Evolutionary conservation across 2,888 invertebrate genomes (phyloP).

Genomic region (Chrysina gloriosa): DNA sequence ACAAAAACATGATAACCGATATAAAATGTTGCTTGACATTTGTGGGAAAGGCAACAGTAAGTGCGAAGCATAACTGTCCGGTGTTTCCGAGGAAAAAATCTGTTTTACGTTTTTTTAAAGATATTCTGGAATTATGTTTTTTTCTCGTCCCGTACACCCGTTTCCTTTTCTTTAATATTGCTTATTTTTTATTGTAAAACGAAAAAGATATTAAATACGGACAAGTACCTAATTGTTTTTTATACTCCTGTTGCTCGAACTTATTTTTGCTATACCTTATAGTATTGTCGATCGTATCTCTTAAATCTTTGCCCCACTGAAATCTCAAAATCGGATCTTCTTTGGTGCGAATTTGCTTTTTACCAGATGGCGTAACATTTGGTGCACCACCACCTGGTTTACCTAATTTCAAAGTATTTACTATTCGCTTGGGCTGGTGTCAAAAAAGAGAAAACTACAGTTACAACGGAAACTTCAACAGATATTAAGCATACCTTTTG

Average conservation of each 20-base stretch:
- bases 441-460: constrained; percentile 7
- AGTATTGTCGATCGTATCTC: constrained; percentile 77
- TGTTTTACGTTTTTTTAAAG: too few relatives aligned
- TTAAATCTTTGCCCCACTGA: constrained; percentile 70
- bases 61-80: too few relatives aligned
- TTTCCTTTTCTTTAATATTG: too few relatives aligned
- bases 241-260: constrained; percentile 69
- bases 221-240: constrained; percentile 70
- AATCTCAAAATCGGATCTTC: constrained; percentile 76
- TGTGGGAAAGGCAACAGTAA: neutral
- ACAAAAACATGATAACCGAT: neutral
- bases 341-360: constrained; percentile 58
- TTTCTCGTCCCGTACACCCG: too few relatives aligned
- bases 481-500: constrained; percentile 61
- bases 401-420: constrained; percentile 57
- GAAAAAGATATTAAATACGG: too few relatives aligned
- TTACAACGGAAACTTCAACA: constrained; percentile 14
- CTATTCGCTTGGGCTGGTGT: constrained; percentile 58
- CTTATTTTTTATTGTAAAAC: neutral
- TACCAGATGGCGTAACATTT: constrained; percentile 59
- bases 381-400: constrained; percentile 63
- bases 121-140: too few relatives aligned
- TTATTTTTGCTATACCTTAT: constrained; percentile 74
- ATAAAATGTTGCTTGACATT: constrained; percentile 4
- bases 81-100: too few relatives aligned